These are phyloP conservation scores for Drosophila nikananu DNA, from an alignment of 1,140 invertebrate genomes.

Conservation along the genomic window DNA sequence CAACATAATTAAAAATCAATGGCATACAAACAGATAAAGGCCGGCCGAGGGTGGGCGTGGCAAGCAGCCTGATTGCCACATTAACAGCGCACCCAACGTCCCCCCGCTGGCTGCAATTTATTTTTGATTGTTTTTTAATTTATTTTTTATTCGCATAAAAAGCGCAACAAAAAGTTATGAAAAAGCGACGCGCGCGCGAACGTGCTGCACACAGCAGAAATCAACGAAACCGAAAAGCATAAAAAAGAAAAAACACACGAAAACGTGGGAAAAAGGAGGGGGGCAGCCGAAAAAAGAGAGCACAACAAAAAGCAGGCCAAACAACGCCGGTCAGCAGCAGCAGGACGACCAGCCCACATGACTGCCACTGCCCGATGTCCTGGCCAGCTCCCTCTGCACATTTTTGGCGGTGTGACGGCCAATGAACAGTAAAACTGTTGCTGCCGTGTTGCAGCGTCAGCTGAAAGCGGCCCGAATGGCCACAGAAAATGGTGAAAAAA, in stretches of 20 bases:
- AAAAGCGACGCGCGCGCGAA: slow-evolving; percentile 55
- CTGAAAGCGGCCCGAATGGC: slow-evolving; percentile 46
- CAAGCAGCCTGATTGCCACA: slow-evolving; percentile 75
- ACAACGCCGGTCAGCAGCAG: slow-evolving; percentile 69
- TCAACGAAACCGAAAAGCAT: slow-evolving; percentile 51
- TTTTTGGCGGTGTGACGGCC: slow-evolving; percentile 72
- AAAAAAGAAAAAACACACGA: slow-evolving; percentile 40
- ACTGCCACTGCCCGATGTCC: slow-evolving; percentile 40
- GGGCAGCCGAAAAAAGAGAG: slow-evolving; percentile 34
- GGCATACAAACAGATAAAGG: slow-evolving; percentile 80
- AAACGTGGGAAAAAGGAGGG: slow-evolving; percentile 21
- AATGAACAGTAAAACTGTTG: slow-evolving; percentile 81
- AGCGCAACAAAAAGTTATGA: slow-evolving; percentile 65
- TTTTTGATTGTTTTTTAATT: slow-evolving; percentile 83
- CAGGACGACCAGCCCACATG: slow-evolving; percentile 49
- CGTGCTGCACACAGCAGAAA: slow-evolving; percentile 61
- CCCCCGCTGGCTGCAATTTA: slow-evolving; percentile 61
- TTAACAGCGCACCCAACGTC: slow-evolving; percentile 57
- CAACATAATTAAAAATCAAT: slow-evolving; percentile 85
- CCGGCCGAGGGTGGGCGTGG: slow-evolving; percentile 39
- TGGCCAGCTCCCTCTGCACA: slow-evolving; percentile 24
- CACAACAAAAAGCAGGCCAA: slow-evolving; percentile 61
- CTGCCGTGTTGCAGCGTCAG: slow-evolving; percentile 62
- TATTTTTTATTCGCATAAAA: slow-evolving; percentile 77
- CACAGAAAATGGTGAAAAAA: slow-evolving; percentile 40